Percentiles rank a stretch among this genome's conserved stretches.
Conservation (phyloP, 37 sponge, comb jelly and placozoan genomes). For the Halisarca cf. caerulea region DNA sequence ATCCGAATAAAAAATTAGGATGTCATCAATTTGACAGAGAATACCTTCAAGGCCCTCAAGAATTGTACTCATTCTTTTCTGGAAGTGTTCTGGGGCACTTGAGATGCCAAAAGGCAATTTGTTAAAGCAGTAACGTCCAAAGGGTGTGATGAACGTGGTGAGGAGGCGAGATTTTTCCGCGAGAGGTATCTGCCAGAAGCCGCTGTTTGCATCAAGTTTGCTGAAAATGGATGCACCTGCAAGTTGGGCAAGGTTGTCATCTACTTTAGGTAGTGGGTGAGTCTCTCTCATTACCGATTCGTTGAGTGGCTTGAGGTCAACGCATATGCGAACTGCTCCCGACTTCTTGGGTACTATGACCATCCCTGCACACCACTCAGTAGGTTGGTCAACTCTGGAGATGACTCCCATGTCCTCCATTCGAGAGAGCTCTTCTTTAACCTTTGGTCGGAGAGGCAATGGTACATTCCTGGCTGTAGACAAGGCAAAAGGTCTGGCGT, state of each 20-base stretch:
- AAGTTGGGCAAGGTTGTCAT: neutral
- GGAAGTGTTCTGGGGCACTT: slow-evolving; percentile 18
- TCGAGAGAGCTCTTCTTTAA: neutral
- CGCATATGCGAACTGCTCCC: neutral
- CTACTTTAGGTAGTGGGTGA: neutral
- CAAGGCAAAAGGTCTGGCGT: neutral
- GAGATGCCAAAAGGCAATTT: neutral
- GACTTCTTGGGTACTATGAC: slow-evolving; percentile 24
- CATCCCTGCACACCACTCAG: slow-evolving; percentile 19
- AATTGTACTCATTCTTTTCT: neutral
- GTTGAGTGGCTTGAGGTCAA: neutral
- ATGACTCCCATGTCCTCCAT: slow-evolving; percentile 11
- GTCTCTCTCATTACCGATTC: neutral
- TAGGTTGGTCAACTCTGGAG: neutral
- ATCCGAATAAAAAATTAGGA: neutral
- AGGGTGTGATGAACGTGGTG: slow-evolving; percentile 11
- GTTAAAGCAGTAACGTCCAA: neutral
- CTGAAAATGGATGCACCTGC: neutral
- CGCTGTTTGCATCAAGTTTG: neutral
- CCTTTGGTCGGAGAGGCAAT: neutral
- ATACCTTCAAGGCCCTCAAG: neutral
- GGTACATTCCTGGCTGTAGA: slow-evolving; percentile 11
- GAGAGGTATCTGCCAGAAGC: slow-evolving; percentile 3
- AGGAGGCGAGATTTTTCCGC: neutral
- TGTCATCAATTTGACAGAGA: slow-evolving; percentile 14